Conservation (phyloP, 2,888 invertebrate species). For the Drosophila koepferae region DNA sequence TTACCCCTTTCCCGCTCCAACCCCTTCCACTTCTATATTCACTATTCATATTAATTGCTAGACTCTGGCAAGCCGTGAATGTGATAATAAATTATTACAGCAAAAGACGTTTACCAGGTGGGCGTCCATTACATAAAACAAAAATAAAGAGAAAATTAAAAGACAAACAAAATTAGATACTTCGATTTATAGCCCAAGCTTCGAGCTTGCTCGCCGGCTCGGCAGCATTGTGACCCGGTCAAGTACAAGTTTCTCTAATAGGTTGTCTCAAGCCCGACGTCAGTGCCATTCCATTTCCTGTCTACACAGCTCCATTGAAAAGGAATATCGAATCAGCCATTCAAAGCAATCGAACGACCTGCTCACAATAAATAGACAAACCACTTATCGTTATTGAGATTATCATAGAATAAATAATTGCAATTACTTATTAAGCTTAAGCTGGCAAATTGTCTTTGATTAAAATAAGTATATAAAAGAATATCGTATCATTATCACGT, state of each 20-base stretch:
- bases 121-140: constrained; percentile 59
- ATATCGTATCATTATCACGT: neutral
- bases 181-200: constrained; percentile 43
- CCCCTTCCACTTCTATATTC: constrained; percentile 40
- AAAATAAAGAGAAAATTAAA: constrained; percentile 13
- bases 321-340: constrained; percentile 16
- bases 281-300: constrained; percentile 43
- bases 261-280: neutral
- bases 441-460: neutral
- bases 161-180: constrained; percentile 31
- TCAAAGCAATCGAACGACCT: constrained; percentile 9
- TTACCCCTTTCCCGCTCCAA: constrained; percentile 24
- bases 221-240: constrained; percentile 39
- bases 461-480: neutral
- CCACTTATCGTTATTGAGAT: constrained; percentile 10
- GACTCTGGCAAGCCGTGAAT: constrained; percentile 68
- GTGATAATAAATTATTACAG: constrained; percentile 80
- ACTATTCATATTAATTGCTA: constrained; percentile 70
- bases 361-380: constrained; percentile 25
- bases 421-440: neutral
- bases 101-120: constrained; percentile 62
- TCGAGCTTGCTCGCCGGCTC: constrained; percentile 12
- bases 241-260: constrained; percentile 32
- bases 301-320: constrained; percentile 14
- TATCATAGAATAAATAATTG: neutral